These are phyloP conservation scores for Gobiocypris rarus DNA, from an alignment of 2,113 vertebrate species.

Conservation along the genomic window DNA sequence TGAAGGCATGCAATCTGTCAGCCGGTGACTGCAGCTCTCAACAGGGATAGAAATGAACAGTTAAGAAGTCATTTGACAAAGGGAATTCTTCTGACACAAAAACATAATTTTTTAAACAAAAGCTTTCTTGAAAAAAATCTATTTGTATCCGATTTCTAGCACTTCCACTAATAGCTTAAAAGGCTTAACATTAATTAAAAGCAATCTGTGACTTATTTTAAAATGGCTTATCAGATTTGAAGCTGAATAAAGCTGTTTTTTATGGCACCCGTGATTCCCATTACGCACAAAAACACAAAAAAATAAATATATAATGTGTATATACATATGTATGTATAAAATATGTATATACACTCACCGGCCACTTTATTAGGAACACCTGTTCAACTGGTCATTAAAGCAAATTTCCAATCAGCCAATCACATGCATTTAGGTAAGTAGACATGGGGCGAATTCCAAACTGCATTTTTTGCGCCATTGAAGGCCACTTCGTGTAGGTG, in stretches of 20 bases:
- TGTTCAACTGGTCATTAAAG: too few species aligned
- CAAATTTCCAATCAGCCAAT: too few species aligned
- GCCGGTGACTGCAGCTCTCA: constrained; percentile 34
- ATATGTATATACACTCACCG: not conserved
- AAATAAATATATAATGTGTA: not conserved
- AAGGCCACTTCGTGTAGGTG: too few species aligned
- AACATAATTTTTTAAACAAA: not conserved
- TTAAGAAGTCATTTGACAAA: constrained; percentile 11
- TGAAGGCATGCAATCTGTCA: constrained; percentile 57
- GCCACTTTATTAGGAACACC: too few species aligned
- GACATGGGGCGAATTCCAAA: too few species aligned
- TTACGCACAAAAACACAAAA: not conserved
- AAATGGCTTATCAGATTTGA: not conserved
- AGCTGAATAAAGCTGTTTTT: not conserved
- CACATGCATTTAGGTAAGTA: too few species aligned
- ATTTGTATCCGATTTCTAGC: not conserved
- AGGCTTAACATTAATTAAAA: not conserved
- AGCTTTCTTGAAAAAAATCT: constrained; percentile 5
- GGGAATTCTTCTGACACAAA: constrained; percentile 1
- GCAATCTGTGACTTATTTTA: not conserved
- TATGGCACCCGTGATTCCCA: not conserved
- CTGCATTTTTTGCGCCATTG: too few species aligned
- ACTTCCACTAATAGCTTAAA: not conserved
- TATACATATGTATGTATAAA: not conserved
- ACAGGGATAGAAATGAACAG: constrained; percentile 35